phyloP scores from a whole-genome alignment of 2,888 invertebrate genomes.

The Balanococcus diminutus region DNA sequence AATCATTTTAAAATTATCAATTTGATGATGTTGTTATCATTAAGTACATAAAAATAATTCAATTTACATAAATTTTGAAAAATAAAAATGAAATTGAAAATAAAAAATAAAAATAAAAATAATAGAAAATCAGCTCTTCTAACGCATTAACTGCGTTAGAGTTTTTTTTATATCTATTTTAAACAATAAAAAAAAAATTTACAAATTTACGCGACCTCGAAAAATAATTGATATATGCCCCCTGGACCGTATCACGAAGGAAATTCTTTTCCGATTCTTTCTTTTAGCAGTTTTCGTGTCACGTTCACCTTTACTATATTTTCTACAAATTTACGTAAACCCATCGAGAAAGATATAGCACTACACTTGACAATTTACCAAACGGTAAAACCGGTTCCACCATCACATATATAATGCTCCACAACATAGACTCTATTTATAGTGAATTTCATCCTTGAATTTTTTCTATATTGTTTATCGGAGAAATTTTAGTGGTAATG shows the following conservation, averaged over 20 bases:
- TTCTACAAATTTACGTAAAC: background rate
- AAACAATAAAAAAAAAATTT: no score
- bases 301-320: background rate
- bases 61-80: no score
- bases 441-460: background rate
- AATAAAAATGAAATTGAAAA: no score
- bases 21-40: no score
- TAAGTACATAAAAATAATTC: no score
- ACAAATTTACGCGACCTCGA: no score
- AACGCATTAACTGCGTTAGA: no score
- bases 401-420: background rate
- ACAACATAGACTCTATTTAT: background rate
- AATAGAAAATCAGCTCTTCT: no score
- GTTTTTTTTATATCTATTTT: no score
- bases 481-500: background rate
- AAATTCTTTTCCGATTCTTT: background rate
- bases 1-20: no score
- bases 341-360: background rate
- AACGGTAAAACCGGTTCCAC: constrained; percentile 4
- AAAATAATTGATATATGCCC: no score
- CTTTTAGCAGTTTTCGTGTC: background rate
- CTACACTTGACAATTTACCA: background rate
- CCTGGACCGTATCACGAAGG: background rate
- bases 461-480: background rate
- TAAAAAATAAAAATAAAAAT: no score